A percentile compares a stretch with the other conserved stretches of the same genome.
phyloP scores from a whole-genome alignment of 1,140 invertebrate genomes.

The Anoplolepis gracilipes region DNA sequence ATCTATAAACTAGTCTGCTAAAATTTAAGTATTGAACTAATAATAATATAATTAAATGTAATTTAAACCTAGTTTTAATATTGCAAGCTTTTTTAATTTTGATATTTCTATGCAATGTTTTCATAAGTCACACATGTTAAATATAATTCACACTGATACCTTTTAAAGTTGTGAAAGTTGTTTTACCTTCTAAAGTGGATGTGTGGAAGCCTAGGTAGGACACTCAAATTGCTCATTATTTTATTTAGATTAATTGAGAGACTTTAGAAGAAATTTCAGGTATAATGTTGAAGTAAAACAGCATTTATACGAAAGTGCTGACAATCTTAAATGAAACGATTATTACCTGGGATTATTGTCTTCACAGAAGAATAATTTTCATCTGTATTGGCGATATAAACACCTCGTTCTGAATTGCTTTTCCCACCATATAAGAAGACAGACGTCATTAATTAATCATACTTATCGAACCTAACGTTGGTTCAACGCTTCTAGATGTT shows the following conservation, averaged over 20 bases:
- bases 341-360: not conserved
- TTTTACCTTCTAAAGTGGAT: not conserved
- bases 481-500: not conserved
- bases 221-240: not conserved
- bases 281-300: not conserved
- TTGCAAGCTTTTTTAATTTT: not conserved
- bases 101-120: conserved; percentile 1
- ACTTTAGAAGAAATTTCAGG: not conserved
- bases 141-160: not conserved
- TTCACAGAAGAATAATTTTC: not conserved
- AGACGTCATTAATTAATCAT: conserved; percentile 41
- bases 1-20: not conserved
- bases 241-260: not conserved
- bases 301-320: not conserved
- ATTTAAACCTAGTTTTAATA: not conserved
- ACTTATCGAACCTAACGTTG: not conserved
- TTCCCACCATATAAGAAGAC: not conserved
- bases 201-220: not conserved
- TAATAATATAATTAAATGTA: too few species aligned
- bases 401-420: not conserved
- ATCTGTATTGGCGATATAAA: not conserved
- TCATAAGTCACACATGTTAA: not conserved
- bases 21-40: not conserved
- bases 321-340: not conserved
- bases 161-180: not conserved